These are phyloP conservation scores for Liolophura sinensis DNA, from an alignment of 1,140 invertebrate genomes.

Conservation along the genomic window DNA sequence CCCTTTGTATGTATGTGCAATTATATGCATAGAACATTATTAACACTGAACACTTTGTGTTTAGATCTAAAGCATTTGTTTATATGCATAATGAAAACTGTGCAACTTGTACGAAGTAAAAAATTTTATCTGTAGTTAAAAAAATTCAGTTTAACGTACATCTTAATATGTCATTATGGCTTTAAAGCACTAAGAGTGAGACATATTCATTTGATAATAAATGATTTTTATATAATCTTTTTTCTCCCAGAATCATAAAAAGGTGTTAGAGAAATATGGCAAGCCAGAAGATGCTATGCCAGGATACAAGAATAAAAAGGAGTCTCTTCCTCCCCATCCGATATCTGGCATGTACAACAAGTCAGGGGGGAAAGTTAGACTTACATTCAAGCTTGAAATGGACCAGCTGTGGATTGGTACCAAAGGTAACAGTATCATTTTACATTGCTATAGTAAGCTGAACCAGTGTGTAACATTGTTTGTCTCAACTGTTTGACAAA, in stretches of 20 bases:
- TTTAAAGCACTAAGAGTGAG: too few relatives aligned
- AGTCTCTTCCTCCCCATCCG: conserved; percentile 79
- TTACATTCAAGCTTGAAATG: conserved; percentile 90
- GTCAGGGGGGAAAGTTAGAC: conserved; percentile 86
- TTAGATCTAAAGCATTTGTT: background rate
- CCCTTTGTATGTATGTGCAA: background rate
- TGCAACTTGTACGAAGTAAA: too few relatives aligned
- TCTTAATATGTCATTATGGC: too few relatives aligned
- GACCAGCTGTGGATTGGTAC: conserved; percentile 94
- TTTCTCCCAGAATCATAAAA: conserved; percentile 70
- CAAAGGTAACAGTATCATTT: conserved; percentile 63
- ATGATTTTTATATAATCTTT: conserved; percentile 7
- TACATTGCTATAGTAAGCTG: background rate
- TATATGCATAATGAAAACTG: too few relatives aligned
- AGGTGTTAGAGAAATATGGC: conserved; percentile 84
- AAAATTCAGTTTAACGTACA: too few relatives aligned
- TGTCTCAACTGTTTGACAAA: background rate
- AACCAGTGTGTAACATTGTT: background rate
- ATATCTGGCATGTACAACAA: conserved; percentile 91
- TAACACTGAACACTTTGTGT: background rate
- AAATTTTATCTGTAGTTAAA: too few relatives aligned
- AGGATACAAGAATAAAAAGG: conserved; percentile 81
- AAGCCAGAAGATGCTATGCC: conserved; percentile 88
- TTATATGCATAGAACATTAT: background rate
- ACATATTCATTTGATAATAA: background rate